phyloP scores from a whole-genome alignment of 2,113 vertebrate species.

The Hepsetus odoe region DNA sequence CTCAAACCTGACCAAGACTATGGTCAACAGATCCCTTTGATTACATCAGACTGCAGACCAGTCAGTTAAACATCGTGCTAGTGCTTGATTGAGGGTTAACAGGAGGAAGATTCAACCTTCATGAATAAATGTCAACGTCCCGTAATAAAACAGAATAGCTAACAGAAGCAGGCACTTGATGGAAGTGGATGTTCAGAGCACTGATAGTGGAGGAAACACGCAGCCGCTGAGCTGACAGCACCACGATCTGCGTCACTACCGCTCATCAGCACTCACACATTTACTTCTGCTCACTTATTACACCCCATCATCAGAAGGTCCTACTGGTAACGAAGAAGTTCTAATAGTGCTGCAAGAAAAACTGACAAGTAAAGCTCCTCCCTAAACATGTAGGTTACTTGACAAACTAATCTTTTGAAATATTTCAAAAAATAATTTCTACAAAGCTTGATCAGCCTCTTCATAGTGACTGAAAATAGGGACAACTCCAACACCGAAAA shows the following conservation, averaged over 20 bases:
- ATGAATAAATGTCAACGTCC: not conserved
- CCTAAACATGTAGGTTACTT: too few species aligned
- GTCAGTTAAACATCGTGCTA: not conserved
- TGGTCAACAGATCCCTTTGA: not conserved
- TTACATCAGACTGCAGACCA: not conserved
- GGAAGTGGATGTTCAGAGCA: not conserved
- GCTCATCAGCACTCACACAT: conserved; percentile 13
- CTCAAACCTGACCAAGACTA: not conserved
- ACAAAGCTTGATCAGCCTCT: too few species aligned
- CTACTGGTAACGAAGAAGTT: not conserved
- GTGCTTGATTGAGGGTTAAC: not conserved
- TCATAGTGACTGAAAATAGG: too few species aligned
- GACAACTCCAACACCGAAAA: too few species aligned
- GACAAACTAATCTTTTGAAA: too few species aligned
- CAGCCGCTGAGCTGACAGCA: conserved; percentile 15
- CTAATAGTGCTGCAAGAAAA: not conserved
- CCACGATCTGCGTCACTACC: not conserved
- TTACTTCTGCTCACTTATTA: conserved; percentile 6
- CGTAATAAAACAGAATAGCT: conserved; percentile 20
- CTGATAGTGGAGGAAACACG: not conserved
- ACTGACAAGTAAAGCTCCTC: not conserved
- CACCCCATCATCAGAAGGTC: conserved; percentile 13
- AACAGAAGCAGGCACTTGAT: conserved; percentile 25
- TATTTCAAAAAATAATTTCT: too few species aligned
- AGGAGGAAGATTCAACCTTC: not conserved